These are phyloP conservation scores for Motacilla alba DNA, from an alignment of 2,113 vertebrate genomes.

Conservation along the genomic window DNA sequence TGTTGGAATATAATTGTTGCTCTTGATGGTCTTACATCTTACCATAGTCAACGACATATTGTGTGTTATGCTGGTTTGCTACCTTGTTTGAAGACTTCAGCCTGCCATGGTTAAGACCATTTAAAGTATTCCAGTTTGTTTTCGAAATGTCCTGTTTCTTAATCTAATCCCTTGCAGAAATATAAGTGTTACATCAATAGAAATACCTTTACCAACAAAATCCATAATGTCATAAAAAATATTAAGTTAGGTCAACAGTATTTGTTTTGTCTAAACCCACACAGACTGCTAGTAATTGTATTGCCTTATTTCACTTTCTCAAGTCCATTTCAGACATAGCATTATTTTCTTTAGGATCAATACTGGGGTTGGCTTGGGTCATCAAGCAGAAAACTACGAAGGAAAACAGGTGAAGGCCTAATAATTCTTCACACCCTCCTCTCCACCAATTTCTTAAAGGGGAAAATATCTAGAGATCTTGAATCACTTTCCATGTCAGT, in stretches of 20 bases:
- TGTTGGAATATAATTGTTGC: not conserved
- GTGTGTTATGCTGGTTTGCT: not conserved
- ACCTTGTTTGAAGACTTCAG: not conserved
- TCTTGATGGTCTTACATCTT: not conserved
- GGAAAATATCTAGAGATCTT: not conserved
- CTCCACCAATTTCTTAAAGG: not conserved
- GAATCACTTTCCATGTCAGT: not conserved
- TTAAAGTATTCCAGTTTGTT: not conserved
- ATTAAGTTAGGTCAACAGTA: not conserved
- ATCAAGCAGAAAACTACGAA: not conserved
- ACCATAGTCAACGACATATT: not conserved
- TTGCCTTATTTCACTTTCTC: constrained; percentile 14
- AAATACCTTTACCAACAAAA: constrained; percentile 37
- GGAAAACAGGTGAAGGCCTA: not conserved
- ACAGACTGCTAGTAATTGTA: not conserved
- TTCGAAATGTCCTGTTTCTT: not conserved
- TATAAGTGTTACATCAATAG: not conserved
- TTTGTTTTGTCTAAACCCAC: constrained; percentile 17
- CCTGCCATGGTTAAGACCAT: not conserved
- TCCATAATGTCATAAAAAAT: constrained; percentile 48
- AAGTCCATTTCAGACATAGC: not conserved
- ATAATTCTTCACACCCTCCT: not conserved
- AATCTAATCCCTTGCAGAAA: not conserved
- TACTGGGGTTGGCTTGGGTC: not conserved
- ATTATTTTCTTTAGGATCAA: constrained; percentile 5